Evolutionary conservation across 2,888 invertebrate species (phyloP), one percentile per base, ranked within the genome.

Genomic region (Dicyrtomina minuta): DNA sequence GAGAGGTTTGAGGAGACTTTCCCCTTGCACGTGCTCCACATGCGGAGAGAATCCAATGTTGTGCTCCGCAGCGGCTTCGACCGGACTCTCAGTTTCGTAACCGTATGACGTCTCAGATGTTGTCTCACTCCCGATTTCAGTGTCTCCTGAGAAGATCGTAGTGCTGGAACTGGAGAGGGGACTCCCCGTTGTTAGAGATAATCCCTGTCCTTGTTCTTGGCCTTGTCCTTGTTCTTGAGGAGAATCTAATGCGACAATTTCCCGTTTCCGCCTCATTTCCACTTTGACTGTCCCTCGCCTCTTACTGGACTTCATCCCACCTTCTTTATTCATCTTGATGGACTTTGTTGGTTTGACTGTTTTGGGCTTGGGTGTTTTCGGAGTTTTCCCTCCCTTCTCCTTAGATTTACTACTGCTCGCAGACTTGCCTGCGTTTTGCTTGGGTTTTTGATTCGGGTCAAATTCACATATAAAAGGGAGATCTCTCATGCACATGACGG

Each of bases 401-500:
- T 53, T 71, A 2, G 68, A 20, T 39, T 68, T 72, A 27, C 33
- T n/a, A n/a, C n/a, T n/a, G n/a, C n/a, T 58, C 24, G 33, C 24
- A 2, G 58, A 24, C 24, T 70, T 72, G 27, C 43, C 27, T 20
- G 64, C 62, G 51, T 70, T 65, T 33, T 43, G 39, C 41, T 66
- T 70, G n/a, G 62, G 62, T 59, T 68, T 64, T 33, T 33, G 33
- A 1, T 49, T 44, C 5, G 39, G 62, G 13, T 69, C 72, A 65
- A 72, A 77, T 67, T 77, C 77, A 66, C 77, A 77, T 10, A 77
- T 74, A 46, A 75, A 76, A 5, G 77, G 75, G 13, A 77, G 51
- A 22, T 76, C 73, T 27, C 58, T 43, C 15, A 26, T 55, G 58
- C 77, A 77, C 24, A 60, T 56, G 5, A 71, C 73, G 5, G 75